Percentiles rank a stretch among this genome's conserved stretches.
phyloP scores from a whole-genome alignment of 2,113 vertebrate species.

The Apus apus region DNA sequence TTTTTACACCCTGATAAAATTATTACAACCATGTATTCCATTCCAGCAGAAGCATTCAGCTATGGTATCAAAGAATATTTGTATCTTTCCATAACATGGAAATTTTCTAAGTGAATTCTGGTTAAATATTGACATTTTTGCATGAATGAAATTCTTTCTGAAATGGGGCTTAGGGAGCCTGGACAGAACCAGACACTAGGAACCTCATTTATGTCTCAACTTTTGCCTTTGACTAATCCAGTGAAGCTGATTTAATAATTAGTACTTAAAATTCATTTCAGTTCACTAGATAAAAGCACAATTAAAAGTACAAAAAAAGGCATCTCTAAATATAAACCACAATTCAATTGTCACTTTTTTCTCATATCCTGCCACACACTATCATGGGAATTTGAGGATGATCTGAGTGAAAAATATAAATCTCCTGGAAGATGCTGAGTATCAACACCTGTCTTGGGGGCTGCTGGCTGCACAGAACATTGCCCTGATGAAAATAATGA shows the following conservation, averaged over 20 bases:
- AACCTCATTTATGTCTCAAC: neutral
- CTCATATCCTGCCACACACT: neutral
- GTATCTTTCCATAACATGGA: neutral
- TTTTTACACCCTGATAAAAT: constrained; percentile 36
- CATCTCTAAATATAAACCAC: neutral
- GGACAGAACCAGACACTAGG: neutral
- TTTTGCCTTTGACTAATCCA: neutral
- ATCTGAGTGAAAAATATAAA: neutral
- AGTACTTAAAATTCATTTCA: neutral
- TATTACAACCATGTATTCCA: neutral
- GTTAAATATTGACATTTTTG: constrained; percentile 40
- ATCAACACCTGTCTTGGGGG: neutral
- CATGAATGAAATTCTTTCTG: neutral
- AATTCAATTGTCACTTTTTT: neutral
- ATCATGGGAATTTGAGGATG: neutral
- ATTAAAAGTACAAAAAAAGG: neutral
- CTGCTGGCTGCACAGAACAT: neutral
- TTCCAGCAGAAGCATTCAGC: neutral
- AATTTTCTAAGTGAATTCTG: neutral
- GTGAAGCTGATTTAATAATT: neutral
- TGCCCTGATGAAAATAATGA: neutral
- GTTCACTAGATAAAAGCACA: neutral
- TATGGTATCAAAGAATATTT: neutral
- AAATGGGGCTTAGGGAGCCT: neutral
- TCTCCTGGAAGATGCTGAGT: neutral